These are phyloP conservation scores for Hepsetus odoe DNA, from an alignment of 2,113 vertebrate species.

Conservation along the genomic window DNA sequence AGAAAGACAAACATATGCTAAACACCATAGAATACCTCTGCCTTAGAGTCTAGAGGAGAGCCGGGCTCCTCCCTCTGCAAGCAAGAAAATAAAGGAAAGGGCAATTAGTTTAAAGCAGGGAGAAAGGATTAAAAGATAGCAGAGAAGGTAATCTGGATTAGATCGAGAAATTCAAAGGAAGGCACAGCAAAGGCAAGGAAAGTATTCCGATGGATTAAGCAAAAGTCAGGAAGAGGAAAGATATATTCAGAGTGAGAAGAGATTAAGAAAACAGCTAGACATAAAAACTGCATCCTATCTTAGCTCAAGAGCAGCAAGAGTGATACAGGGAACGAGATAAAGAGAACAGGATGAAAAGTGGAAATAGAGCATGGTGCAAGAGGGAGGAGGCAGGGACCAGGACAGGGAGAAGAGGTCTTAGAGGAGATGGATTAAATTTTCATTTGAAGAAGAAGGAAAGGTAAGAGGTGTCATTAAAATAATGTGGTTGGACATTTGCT, in stretches of 20 bases:
- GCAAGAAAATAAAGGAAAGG: constrained; percentile 51
- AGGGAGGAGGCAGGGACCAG: constrained; percentile 12
- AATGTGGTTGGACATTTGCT: constrained; percentile 16
- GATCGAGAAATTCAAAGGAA: constrained; percentile 52
- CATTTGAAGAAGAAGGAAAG: constrained; percentile 36
- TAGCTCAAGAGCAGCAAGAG: neutral
- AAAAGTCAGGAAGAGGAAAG: neutral
- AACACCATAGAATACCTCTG: constrained; percentile 77
- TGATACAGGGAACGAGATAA: neutral
- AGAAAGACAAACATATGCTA: constrained; percentile 42
- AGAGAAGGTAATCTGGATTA: constrained; percentile 52
- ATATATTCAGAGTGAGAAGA: constrained; percentile 23
- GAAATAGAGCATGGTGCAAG: constrained; percentile 12
- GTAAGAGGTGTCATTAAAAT: constrained; percentile 30
- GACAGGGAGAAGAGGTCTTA: constrained; percentile 20
- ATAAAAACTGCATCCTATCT: constrained; percentile 32
- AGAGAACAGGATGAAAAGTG: neutral
- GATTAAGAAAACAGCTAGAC: constrained; percentile 31
- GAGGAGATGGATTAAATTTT: constrained; percentile 52
- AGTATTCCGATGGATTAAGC: constrained; percentile 30
- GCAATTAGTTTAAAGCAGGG: constrained; percentile 50
- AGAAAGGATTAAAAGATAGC: constrained; percentile 49
- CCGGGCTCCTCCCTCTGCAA: constrained; percentile 75
- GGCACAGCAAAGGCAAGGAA: constrained; percentile 35
- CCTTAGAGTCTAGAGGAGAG: constrained; percentile 75